Base-by-base conservation (phyloP, 2,888 invertebrate species). In the Mesorhabditis spiculigera region DNA sequence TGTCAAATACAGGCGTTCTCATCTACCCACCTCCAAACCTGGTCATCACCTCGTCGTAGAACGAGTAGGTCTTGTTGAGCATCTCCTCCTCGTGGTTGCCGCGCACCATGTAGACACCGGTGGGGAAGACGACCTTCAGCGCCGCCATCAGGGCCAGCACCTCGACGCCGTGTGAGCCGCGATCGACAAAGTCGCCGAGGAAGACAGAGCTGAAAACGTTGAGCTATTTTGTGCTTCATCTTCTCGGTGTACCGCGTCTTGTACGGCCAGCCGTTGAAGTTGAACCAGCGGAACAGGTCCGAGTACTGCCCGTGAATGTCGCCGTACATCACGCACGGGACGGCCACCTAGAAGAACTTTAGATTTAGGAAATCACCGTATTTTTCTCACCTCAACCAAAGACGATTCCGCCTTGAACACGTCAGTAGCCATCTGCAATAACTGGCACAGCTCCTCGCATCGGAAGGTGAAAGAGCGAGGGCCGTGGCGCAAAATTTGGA, bases 31-130 rank as follows among this genome's bases (percentile, higher is more conserved):
- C 10, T 13, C n/a, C n/a, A 10, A 4, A 13, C 6, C 76, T 69
- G n/a, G 65, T 43, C 10, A 66, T 68, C n/a, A 77, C 76, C 65
- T 78, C 78, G 44, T 72, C 75, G 71, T 71, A 78, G 69, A 78
- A 78, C 44, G 75, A 75, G 45, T 78, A 78, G 16, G 73, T 74
- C 69, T 74, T 72, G 65, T 78, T 78, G 65, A 78, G 72, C 10
- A 68, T 66, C 67, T 78, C 78, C 67, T 78, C 78, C 66, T 78
- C 78, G 69, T 78, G 78, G 65, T 78, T 78, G 44, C 78, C 78
- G 28, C 78, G 65, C 41, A 76, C 63, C 6, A 78, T 66, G 70
- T 69, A 78, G 50, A 78, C 63, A 41, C 67, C 63, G 10, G 71
- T 64, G 0, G 78, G 75, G 62, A 73, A 76, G 42, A 28, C 13